Conservation (phyloP, 2,888 invertebrate species). For the Dryobota labecula region DNA sequence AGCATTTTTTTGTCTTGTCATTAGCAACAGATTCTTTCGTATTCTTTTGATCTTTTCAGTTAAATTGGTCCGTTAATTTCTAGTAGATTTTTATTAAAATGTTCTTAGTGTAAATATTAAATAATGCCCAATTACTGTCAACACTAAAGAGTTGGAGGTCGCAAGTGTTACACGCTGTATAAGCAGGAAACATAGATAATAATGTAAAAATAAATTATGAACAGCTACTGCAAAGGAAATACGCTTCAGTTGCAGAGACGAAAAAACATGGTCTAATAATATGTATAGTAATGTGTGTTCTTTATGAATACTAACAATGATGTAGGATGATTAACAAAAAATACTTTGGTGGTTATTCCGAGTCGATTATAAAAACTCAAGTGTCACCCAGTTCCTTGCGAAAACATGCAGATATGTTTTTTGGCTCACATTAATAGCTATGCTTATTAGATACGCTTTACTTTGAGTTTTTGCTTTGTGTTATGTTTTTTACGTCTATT, state of each 20-base stretch:
- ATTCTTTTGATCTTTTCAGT: slow-evolving; percentile 69
- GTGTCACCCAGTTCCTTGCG: slow-evolving; percentile 42
- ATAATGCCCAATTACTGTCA: slow-evolving; percentile 70
- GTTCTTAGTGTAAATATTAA: slow-evolving; percentile 67
- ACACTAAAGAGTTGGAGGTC: slow-evolving; percentile 60
- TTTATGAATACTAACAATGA: slow-evolving; percentile 57
- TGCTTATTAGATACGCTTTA: slow-evolving; percentile 35
- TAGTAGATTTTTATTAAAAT: slow-evolving; percentile 65
- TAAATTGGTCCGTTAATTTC: slow-evolving; percentile 67
- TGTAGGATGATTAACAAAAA: slow-evolving; percentile 57
- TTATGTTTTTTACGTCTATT: slow-evolving; percentile 40
- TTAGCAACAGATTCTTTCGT: slow-evolving; percentile 59
- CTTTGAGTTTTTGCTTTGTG: slow-evolving; percentile 23
- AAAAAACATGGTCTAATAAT: slow-evolving; percentile 56
- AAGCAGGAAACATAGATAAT: slow-evolving; percentile 66
- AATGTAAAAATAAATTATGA: slow-evolving; percentile 57
- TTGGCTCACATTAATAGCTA: slow-evolving; percentile 31
- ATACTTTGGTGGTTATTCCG: slow-evolving; percentile 27
- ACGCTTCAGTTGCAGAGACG: slow-evolving; percentile 50
- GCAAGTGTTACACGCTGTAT: slow-evolving; percentile 45
- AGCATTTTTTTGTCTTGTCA: slow-evolving; percentile 64
- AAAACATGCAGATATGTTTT: slow-evolving; percentile 31
- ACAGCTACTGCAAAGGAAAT: slow-evolving; percentile 55
- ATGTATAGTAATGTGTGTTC: slow-evolving; percentile 37
- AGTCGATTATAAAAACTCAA: slow-evolving; percentile 48